These are phyloP conservation scores for Eupithecia subfuscata DNA, from an alignment of 2,888 invertebrate species.

Conservation along the genomic window DNA sequence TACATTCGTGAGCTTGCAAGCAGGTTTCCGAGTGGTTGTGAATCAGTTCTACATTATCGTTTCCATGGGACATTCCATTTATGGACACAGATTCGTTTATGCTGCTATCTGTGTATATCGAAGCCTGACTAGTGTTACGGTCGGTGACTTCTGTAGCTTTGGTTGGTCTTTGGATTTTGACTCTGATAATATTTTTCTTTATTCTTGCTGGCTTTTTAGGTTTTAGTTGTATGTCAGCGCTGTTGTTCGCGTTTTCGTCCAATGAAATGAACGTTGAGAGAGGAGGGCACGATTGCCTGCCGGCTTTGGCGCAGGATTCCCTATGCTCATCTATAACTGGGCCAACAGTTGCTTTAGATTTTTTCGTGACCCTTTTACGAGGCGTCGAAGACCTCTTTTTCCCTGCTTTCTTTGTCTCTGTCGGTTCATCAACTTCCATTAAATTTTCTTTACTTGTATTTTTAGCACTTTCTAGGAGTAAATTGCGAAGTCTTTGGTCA, in stretches of 20 bases:
- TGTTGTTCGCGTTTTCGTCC: conserved; percentile 44
- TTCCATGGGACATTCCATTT: conserved; percentile 45
- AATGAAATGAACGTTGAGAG: conserved; percentile 47
- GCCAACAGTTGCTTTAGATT: conserved; percentile 49
- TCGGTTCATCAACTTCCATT: conserved; percentile 47
- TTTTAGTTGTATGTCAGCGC: conserved; percentile 43
- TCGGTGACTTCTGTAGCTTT: conserved; percentile 19
- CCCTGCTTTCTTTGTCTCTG: conserved; percentile 40
- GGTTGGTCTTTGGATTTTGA: conserved; percentile 71
- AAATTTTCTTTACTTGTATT: conserved; percentile 44
- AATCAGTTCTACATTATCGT: conserved; percentile 69
- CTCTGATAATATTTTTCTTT: conserved; percentile 74
- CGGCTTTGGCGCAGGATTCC: conserved; percentile 58
- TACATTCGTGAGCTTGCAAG: conserved; percentile 68
- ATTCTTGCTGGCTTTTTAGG: conserved; percentile 45
- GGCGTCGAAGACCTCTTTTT: conserved; percentile 68
- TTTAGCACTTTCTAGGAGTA: conserved; percentile 72
- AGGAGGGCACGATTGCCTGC: conserved; percentile 68
- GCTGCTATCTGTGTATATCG: conserved; percentile 62
- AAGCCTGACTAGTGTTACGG: conserved; percentile 44
- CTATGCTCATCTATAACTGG: conserved; percentile 65
- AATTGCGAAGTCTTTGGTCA: conserved; percentile 61
- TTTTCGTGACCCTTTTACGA: conserved; percentile 55
- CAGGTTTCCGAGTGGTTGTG: conserved; percentile 79
- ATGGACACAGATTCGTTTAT: conserved; percentile 61